phyloP scores from a whole-genome alignment of 1,140 invertebrate species.

The Pseudomyrmex cubaensis region DNA sequence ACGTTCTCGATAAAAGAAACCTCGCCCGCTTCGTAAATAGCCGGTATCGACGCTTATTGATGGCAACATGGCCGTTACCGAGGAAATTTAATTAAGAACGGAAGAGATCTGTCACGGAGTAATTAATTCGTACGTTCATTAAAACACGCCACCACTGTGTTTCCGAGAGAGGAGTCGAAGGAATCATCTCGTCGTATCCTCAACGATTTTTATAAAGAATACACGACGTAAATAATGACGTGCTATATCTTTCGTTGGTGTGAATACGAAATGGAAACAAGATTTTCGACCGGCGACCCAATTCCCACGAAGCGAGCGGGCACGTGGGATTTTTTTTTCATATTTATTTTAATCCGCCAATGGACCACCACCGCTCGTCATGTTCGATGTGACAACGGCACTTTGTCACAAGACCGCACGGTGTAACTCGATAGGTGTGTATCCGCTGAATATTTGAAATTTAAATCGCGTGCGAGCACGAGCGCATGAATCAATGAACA shows the following conservation, averaged over 20 bases:
- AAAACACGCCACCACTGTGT: not conserved
- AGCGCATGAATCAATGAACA: conserved; percentile 65
- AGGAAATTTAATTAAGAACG: conserved; percentile 27
- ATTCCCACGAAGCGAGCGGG: conserved; percentile 27
- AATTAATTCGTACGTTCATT: conserved; percentile 24
- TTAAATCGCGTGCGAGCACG: conserved; percentile 66
- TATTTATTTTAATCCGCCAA: conserved; percentile 60
- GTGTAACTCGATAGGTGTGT: conserved; percentile 62
- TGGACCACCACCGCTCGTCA: conserved; percentile 62
- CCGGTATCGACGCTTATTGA: conserved; percentile 1
- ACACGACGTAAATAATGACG: conserved; percentile 7
- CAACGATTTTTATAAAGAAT: not conserved
- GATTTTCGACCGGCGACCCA: not conserved
- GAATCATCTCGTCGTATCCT: not conserved
- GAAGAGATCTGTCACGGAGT: conserved; percentile 4
- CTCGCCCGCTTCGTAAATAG: conserved; percentile 26
- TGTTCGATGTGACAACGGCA: conserved; percentile 71
- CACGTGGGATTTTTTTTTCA: not conserved
- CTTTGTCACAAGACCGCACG: conserved; percentile 74
- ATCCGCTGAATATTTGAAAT: conserved; percentile 72
- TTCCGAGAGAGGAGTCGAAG: not conserved
- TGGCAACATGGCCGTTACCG: conserved; percentile 1
- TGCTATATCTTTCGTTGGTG: not conserved
- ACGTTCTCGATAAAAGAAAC: conserved; percentile 27
- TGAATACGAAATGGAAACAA: not conserved